Base-by-base conservation (phyloP, 1,140 invertebrate species). In the Pseudomyrmex flavicornis region DNA sequence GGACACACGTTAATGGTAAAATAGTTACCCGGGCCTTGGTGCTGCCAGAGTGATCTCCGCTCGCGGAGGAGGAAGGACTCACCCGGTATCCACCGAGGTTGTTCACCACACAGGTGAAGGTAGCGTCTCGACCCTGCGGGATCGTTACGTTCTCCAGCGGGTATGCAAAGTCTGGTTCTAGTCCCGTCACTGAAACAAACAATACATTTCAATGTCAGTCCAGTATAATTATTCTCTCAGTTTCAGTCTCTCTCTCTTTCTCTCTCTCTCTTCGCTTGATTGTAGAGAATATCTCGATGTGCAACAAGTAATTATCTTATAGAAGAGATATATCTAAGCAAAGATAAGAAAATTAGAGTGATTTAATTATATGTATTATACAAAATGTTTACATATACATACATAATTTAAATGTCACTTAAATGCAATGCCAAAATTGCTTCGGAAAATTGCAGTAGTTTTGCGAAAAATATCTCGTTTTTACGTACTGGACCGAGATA, bases 11-110 rank as follows among this genome's bases (percentile, higher is more conserved):
- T 90, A 90, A 91, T 91, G 89, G 90, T 91, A 90, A 91, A 86
- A 94, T 93, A 94, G 92, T 93, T 93, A 94, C 93, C 93, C 93
- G 93, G 92, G 91, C 96, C 96, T 96, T 97, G 95, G 96, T 96
- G 93, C 93, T 94, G 92, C 91, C 90, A 75, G 88, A 89, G 90
- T 93, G 93, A 94, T 93, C 93, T 91, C 92, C 90, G 92, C 93
- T 92, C 92, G 95, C 96, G 95, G 96, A 95, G 95, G 96, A 96
- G 95, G 97, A 97, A 95, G 96, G 96, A 98, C 97, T 97, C 97
- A 98, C 97, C 97, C 97, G 97, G 96, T 98, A 97, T 96, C 97
- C 97, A 92, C 97, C 97, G 92, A 98, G 96, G 95, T 98, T 97
- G 95, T 97, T 97, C 89, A 98, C 97, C 91, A 98, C 97, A 92